Base-by-base conservation (phyloP, 2,797 vertebrate genomes). In the Notolabrus celidotus region DNA sequence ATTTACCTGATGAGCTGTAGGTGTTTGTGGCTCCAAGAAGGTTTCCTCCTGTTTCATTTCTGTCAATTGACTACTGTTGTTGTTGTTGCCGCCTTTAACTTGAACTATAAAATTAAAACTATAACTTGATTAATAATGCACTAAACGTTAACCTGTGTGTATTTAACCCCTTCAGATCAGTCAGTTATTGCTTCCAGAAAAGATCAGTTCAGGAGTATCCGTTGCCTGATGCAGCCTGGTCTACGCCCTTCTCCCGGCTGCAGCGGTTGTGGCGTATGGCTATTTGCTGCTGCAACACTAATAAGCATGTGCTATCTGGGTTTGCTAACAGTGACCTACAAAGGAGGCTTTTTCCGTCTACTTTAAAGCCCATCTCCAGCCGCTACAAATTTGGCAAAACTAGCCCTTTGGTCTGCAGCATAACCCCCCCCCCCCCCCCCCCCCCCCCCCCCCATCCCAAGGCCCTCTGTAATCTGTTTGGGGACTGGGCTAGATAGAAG, bases 401-500 rank as follows among this genome's bases (percentile, higher is more conserved):
- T 79, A 63, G 60, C 52, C 62, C 27, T 29, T 89, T 82, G 10
- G 57, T 64, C 71, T 64, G 22, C 22, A 79, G 38, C 42, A 25
- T 67, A 67, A 56, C 54, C 71, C 71, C 38, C n/a, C n/a, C n/a
- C n/a, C n/a, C n/a, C n/a, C n/a, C n/a, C n/a, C n/a, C n/a, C n/a
- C n/a, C n/a, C n/a, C n/a, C n/a, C n/a, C n/a, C n/a, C n/a, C n/a
- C 59, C 59, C 63, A 53, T 70, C 56, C 71, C 68, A 71, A 54
- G 41, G 67, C 78, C 75, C 74, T 84, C 90, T 90, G 63, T 91
- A 87, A 91, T 92, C 88, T 83, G 62, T 79, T 73, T 76, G 49
- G 42, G 62, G 58, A 73, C 68, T 65, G 57, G 54, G 63, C 68
- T 66, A 69, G 45, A 82, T 66, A 79, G 39, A 71, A 39, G 49